Evolutionary conservation across 2,888 invertebrate species (phyloP).

Genomic region (Drosophila peninsularis): DNA sequence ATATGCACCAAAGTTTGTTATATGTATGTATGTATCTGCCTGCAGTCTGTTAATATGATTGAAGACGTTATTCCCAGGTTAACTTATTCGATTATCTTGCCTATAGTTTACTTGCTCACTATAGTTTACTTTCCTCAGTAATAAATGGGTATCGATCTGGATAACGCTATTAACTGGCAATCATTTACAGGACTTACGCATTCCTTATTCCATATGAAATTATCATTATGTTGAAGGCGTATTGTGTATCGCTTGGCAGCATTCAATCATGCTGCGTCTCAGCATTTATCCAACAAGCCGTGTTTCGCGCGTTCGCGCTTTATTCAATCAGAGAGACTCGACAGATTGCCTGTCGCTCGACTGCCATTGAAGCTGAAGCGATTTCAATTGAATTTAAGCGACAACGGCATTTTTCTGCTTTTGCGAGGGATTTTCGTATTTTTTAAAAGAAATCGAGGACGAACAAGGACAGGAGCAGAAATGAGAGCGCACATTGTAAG

Average conservation of each 20-base stretch:
- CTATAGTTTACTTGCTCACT: no score
- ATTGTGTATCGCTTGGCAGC: conserved; percentile 28
- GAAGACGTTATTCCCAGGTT: neutral
- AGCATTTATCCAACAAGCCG: conserved; percentile 52
- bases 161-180: conserved; percentile 1
- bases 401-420: conserved; percentile 59
- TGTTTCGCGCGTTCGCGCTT: conserved; percentile 66
- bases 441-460: conserved; percentile 42
- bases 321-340: conserved; percentile 72
- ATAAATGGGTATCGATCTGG: neutral
- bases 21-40: no score
- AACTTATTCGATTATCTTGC: neutral
- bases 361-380: conserved; percentile 74
- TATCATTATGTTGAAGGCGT: conserved; percentile 9
- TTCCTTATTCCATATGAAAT: conserved; percentile 26
- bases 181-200: conserved; percentile 8
- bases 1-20: neutral
- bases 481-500: conserved; percentile 59
- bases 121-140: no score
- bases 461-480: conserved; percentile 36
- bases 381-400: conserved; percentile 80
- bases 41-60: neutral
- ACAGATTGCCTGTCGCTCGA: conserved; percentile 78
- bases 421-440: conserved; percentile 65
- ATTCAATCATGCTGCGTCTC: conserved; percentile 38